Evolutionary conservation across 1,140 invertebrate genomes (phyloP).

Genomic region (Batillaria attramentaria): DNA sequence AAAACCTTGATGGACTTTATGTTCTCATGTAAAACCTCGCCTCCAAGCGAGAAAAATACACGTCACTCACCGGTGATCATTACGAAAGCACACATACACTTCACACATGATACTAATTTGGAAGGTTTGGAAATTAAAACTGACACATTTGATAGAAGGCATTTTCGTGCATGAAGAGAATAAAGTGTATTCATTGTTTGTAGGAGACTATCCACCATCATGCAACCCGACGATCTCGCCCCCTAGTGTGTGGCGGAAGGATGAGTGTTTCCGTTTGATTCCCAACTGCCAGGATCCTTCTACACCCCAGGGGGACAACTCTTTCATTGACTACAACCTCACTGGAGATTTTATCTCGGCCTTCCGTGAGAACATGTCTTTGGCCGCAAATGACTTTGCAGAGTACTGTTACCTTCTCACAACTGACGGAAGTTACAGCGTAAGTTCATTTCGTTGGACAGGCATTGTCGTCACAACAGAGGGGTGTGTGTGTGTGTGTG

Average conservation of each 20-base stretch:
- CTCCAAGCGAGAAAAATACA: too few species aligned
- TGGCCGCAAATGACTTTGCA: neutral
- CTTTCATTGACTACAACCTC: neutral
- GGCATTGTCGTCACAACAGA: neutral
- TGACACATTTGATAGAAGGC: too few species aligned
- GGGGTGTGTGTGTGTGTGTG: neutral
- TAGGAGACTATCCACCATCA: slow-evolving; percentile 10
- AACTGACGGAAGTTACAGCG: neutral
- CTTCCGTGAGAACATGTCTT: neutral
- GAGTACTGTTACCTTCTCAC: slow-evolving; percentile 16
- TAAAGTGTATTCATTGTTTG: too few species aligned
- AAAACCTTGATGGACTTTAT: too few species aligned
- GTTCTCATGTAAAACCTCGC: too few species aligned
- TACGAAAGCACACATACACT: too few species aligned
- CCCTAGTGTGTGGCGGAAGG: slow-evolving; percentile 1
- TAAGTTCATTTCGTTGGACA: neutral
- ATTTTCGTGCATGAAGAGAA: too few species aligned
- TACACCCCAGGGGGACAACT: neutral
- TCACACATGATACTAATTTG: too few species aligned
- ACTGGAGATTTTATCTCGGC: neutral
- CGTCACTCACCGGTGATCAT: too few species aligned
- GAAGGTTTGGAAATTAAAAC: too few species aligned
- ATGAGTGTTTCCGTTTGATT: neutral
- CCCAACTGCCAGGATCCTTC: slow-evolving; percentile 22
- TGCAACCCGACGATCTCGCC: slow-evolving; percentile 13